A percentile compares a stretch with the other conserved stretches of the same genome.
These are phyloP conservation scores for Ochropleura leucogaster DNA, from an alignment of 2,888 invertebrate species.

Conservation along the genomic window DNA sequence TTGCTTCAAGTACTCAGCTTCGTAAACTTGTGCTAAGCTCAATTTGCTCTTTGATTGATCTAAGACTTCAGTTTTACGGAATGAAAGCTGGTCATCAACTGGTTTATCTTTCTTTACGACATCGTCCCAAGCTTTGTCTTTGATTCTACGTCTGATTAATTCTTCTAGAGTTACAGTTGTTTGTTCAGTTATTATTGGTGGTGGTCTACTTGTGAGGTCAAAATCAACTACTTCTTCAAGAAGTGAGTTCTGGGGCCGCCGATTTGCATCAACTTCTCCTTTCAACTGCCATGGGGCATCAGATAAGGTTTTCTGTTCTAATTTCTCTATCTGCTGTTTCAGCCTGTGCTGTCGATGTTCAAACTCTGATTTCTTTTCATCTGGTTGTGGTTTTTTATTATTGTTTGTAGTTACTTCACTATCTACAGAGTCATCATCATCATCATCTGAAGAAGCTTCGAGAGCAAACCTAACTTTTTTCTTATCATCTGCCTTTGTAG, in stretches of 20 bases:
- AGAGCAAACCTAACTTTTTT: constrained; percentile 78
- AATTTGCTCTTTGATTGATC: constrained; percentile 98
- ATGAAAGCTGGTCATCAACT: constrained; percentile 95
- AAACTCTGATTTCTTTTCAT: constrained; percentile 92
- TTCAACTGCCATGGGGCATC: constrained; percentile 98
- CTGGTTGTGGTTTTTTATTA: constrained; percentile 55
- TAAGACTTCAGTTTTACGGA: constrained; percentile 96
- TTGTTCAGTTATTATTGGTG: constrained; percentile 98
- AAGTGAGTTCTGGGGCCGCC: constrained; percentile 97
- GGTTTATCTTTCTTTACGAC: constrained; percentile 96
- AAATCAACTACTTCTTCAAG: constrained; percentile 98
- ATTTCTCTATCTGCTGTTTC: constrained; percentile 92
- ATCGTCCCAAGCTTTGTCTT: constrained; percentile 98
- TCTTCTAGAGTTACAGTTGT: constrained; percentile 97
- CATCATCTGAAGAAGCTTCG: constrained; percentile 70
- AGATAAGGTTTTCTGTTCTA: constrained; percentile 93
- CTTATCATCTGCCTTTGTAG: constrained; percentile 68
- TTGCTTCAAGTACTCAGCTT: constrained; percentile 95
- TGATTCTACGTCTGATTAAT: constrained; percentile 97
- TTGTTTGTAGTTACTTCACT: constrained; percentile 66
- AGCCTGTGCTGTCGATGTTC: constrained; percentile 94
- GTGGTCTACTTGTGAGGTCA: constrained; percentile 95
- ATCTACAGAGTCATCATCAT: constrained; percentile 74
- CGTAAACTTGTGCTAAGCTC: constrained; percentile 98
- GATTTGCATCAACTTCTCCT: constrained; percentile 95